Conservation (phyloP, 2,888 invertebrate species). For the Notocelia uddmanniana region DNA sequence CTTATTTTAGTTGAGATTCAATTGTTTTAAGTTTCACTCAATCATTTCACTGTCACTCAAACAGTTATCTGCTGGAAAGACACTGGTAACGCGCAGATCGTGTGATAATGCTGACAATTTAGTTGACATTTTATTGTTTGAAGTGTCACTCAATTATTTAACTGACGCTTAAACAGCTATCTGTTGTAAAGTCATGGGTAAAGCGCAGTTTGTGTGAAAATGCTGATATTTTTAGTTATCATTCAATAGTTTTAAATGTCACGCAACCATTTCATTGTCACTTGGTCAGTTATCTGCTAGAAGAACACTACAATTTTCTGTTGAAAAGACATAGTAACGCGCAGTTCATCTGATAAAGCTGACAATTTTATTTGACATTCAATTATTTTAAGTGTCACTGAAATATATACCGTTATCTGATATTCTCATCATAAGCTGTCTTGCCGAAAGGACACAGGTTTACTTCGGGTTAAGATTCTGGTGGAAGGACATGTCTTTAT, state of each 20-base stretch:
- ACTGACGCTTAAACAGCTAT: neutral
- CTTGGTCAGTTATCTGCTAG: neutral
- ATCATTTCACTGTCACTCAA: neutral
- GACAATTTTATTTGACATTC: neutral
- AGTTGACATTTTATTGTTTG: neutral
- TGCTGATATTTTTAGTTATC: constrained; percentile 46
- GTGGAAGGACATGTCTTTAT: too few species aligned
- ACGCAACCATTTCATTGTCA: neutral
- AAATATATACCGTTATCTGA: neutral
- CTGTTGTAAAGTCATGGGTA: constrained; percentile 89
- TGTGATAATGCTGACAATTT: constrained; percentile 58
- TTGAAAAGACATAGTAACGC: constrained; percentile 51
- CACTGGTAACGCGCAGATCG: constrained; percentile 74
- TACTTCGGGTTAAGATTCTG: too few species aligned
- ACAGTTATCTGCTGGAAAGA: neutral
- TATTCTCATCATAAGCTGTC: too few species aligned
- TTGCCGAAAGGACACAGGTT: too few species aligned
- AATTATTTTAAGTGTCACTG: neutral
- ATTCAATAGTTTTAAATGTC: constrained; percentile 11
- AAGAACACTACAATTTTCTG: neutral
- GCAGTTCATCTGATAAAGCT: constrained; percentile 77
- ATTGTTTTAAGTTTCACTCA: constrained; percentile 4
- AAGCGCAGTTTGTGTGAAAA: constrained; percentile 85
- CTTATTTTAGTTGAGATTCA: constrained; percentile 25
- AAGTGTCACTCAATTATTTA: neutral